Percentiles rank a stretch among this genome's conserved stretches.
phyloP scores from a whole-genome alignment of 1,140 invertebrate genomes.

The Triops longicaudatus region DNA sequence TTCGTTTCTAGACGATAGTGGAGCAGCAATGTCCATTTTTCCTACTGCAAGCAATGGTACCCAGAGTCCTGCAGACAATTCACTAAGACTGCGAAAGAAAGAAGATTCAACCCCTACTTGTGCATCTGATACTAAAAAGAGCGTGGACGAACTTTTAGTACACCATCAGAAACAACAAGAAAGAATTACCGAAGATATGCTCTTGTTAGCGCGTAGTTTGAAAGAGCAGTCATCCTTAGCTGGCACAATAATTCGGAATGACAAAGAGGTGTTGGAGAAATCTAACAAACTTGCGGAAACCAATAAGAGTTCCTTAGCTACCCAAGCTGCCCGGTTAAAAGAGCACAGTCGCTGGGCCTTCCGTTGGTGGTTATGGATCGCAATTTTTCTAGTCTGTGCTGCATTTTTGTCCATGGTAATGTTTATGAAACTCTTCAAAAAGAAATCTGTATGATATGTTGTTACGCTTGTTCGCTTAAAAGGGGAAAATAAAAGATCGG shows the following conservation, averaged over 20 bases:
- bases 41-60: neutral
- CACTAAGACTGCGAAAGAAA: slow-evolving; percentile 16
- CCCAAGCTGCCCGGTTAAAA: slow-evolving; percentile 23
- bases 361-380: slow-evolving; percentile 27
- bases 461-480: neutral
- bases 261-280: slow-evolving; percentile 20
- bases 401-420: slow-evolving; percentile 26
- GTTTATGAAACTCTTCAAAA: slow-evolving; percentile 27
- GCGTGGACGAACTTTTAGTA: slow-evolving; percentile 13
- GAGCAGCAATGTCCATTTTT: neutral
- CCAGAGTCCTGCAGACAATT: neutral
- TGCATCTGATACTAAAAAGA: neutral
- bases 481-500: neutral
- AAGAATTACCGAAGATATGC: slow-evolving; percentile 22
- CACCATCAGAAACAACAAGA: slow-evolving; percentile 24
- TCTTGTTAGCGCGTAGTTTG: slow-evolving; percentile 21
- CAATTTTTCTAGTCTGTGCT: slow-evolving; percentile 22
- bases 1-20: neutral
- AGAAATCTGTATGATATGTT: neutral
- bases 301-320: slow-evolving; percentile 19
- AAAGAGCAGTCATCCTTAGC: slow-evolving; percentile 24
- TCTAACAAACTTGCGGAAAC: slow-evolving; percentile 22
- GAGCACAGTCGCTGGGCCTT: slow-evolving; percentile 21
- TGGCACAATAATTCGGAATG: slow-evolving; percentile 20
- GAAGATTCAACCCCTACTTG: neutral